These are phyloP conservation scores for Drosophila monieri DNA, from an alignment of 2,888 invertebrate species.

Conservation along the genomic window DNA sequence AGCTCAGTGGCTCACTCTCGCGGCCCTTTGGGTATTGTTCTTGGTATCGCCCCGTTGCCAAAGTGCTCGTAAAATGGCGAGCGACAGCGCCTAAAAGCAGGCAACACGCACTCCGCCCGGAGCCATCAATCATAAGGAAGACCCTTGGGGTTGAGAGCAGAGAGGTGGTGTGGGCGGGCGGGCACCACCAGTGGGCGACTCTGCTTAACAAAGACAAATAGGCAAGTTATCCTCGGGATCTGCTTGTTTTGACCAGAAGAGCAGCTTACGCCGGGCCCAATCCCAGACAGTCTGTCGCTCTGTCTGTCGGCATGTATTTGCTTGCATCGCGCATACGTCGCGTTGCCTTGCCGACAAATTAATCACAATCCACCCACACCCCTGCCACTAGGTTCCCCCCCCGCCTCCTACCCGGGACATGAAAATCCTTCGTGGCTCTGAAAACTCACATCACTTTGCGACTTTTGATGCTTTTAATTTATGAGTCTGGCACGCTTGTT, in stretches of 20 bases:
- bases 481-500: slow-evolving; percentile 47
- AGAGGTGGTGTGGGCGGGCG: not conserved
- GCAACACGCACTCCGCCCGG: slow-evolving; percentile 44
- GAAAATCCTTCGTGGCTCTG: slow-evolving; percentile 41
- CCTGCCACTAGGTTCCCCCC: not conserved
- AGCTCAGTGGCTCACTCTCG: slow-evolving; percentile 47
- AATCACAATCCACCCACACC: slow-evolving; percentile 54
- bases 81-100: slow-evolving; percentile 57
- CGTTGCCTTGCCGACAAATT: slow-evolving; percentile 58
- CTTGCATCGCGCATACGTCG: slow-evolving; percentile 62
- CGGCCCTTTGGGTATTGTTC: slow-evolving; percentile 18
- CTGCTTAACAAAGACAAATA: slow-evolving; percentile 69
- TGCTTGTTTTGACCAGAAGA: slow-evolving; percentile 45
- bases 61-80: slow-evolving; percentile 59
- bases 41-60: not conserved
- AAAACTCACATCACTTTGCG: slow-evolving; percentile 52
- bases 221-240: slow-evolving; percentile 41
- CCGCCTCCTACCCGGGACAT: slow-evolving; percentile 4
- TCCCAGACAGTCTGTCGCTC: slow-evolving; percentile 16
- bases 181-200: slow-evolving; percentile 5
- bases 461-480: slow-evolving; percentile 50
- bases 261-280: slow-evolving; percentile 7
- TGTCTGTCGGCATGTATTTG: slow-evolving; percentile 26
- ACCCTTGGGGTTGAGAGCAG: not conserved
- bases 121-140: slow-evolving; percentile 64